Percentiles rank a stretch among this genome's conserved stretches.
Conservation (phyloP, 2,888 invertebrate genomes). For the Hololepta plana region DNA sequence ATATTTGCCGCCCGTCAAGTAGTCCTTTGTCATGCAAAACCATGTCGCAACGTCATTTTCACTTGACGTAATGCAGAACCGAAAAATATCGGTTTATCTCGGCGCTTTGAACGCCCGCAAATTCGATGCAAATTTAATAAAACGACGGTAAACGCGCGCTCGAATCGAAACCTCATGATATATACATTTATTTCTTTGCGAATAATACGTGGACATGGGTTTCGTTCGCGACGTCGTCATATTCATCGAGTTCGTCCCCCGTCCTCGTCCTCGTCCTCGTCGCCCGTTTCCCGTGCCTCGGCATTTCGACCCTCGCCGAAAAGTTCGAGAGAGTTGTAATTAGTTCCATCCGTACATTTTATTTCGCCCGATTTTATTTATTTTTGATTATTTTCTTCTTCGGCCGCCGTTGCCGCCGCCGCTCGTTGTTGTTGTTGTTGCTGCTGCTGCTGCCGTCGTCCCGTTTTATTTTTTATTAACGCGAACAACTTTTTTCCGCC, state of each 20-base stretch:
- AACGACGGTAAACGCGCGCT: background rate
- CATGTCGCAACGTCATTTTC: constrained; percentile 25
- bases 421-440: background rate
- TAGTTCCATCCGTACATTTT: constrained; percentile 8
- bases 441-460: background rate
- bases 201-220: no score
- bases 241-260: no score
- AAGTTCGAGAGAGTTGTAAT: constrained; percentile 12
- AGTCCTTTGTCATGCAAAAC: constrained; percentile 31
- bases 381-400: background rate
- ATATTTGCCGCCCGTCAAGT: constrained; percentile 31
- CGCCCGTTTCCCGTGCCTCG: no score
- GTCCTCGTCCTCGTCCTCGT: no score
- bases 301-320: no score
- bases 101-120: constrained; percentile 9
- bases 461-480: background rate
- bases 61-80: constrained; percentile 23
- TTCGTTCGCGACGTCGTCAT: no score
- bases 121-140: constrained; percentile 14
- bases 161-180: no score
- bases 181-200: no score
- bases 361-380: background rate
- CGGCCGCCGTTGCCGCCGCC: background rate
- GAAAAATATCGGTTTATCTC: constrained; percentile 20
- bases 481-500: constrained; percentile 15